Base-by-base conservation (phyloP, 2,888 invertebrate species). In the Dioctria linearis region DNA sequence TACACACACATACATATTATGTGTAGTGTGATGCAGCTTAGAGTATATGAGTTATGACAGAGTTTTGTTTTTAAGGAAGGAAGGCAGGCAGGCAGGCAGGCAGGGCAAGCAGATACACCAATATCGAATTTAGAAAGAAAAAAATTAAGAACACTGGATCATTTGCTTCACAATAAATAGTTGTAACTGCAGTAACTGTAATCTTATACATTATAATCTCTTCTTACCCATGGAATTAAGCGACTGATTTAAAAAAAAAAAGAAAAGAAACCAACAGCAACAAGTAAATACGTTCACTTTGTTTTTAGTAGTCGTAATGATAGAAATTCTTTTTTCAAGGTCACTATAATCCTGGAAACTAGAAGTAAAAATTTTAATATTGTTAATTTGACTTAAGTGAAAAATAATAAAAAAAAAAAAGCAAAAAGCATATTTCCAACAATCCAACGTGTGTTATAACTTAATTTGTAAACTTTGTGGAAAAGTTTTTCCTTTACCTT, bases 341-440 rank as follows among this genome's bases (percentile, higher is more conserved):
- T 51, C 37, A 69, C 69, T 69, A 39, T 69, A 69, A 43, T 69
- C 69, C 51, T 51, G n/a, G 46, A 49, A 67, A 8, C 43, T 42
- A 46, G 39, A n/a, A 49, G 39, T 69, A 49, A 69, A 40, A 69
- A 69, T 49, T 51, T 69, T 54, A 54, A 54, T 11, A 8, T 69
- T 69, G 69, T 69, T 69, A 69, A 69, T 51, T 69, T 69, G 37
- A 69, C 37, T 69, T 39, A 51, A 43, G 69, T 69, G 69, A 51
- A 51, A n/a, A 51, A 69, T 69, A 54, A 46, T 46, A 46, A 46
- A 46, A 46, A 46, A 46, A 46, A 69, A 69, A 25, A 25, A 51
- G 69, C 51, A 69, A 25, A 25, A 25, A 25, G 25, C 25, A 25
- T 2, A 25, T 37, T 69, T 69, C 69, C 69, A 69, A 46, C 42